Percentiles rank a stretch among this genome's conserved stretches.
Evolutionary conservation across 2,113 vertebrate species (phyloP).

Genomic region (Martes martes): DNA sequence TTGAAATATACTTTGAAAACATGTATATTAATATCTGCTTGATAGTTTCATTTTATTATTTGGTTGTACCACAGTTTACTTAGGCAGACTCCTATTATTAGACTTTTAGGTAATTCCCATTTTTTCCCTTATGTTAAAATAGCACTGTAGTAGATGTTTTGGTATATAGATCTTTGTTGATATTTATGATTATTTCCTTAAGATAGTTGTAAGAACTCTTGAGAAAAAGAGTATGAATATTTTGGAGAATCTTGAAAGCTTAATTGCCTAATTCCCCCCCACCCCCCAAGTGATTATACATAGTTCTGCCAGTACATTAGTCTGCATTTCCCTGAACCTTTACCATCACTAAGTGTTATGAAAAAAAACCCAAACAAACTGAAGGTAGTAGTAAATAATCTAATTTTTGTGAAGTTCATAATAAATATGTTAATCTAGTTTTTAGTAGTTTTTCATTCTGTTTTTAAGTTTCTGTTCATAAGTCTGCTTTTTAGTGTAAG

Average conservation of each 20-base stretch:
- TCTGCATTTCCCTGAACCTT: background rate
- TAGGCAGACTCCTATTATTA: background rate
- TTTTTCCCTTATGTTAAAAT: background rate
- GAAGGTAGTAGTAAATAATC: background rate
- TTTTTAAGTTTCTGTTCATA: background rate
- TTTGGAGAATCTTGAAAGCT: background rate
- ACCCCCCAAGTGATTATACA: background rate
- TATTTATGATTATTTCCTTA: background rate
- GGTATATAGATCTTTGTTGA: background rate
- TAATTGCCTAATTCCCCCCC: background rate
- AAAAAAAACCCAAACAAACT: background rate
- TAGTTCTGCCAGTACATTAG: background rate
- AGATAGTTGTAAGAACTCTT: constrained; percentile 14
- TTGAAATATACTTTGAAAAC: background rate
- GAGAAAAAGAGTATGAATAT: background rate
- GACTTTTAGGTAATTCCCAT: background rate
- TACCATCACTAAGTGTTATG: background rate
- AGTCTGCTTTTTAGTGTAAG: background rate
- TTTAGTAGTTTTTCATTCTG: background rate
- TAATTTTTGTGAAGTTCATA: background rate
- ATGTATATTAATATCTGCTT: background rate
- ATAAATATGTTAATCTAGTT: background rate
- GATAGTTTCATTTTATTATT: background rate
- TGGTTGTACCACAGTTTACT: background rate
- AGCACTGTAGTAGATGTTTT: background rate